Evolutionary conservation across 2,888 invertebrate species (phyloP).

Genomic region (Hypolimnas misippus): DNA sequence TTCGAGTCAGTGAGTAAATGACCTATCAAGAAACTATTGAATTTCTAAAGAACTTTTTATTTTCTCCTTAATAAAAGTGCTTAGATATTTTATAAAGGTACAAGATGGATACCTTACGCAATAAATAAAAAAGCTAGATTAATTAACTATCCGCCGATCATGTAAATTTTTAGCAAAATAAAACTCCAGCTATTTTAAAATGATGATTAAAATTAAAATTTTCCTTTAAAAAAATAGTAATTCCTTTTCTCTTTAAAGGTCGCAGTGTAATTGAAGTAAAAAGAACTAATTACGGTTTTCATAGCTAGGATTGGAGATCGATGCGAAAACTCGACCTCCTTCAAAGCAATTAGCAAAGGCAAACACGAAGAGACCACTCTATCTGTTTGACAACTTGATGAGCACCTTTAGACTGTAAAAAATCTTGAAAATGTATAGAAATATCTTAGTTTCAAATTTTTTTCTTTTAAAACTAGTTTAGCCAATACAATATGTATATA

Average conservation of each 20-base stretch:
- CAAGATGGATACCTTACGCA: too few relatives aligned
- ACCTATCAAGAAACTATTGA: too few relatives aligned
- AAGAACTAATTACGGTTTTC: constrained; percentile 20
- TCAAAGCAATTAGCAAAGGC: constrained; percentile 30
- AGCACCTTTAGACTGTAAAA: constrained; percentile 8
- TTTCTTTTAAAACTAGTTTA: background rate
- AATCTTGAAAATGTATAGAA: background rate
- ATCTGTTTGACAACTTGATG: constrained; percentile 17
- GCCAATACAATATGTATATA: too few relatives aligned
- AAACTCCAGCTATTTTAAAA: background rate
- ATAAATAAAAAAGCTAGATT: background rate
- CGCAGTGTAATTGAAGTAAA: constrained; percentile 15
- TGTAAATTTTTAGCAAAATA: background rate
- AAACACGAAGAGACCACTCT: constrained; percentile 19
- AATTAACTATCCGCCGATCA: too few relatives aligned
- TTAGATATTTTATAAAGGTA: too few relatives aligned
- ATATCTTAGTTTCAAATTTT: background rate
- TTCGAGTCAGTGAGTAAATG: too few relatives aligned
- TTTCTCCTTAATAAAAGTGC: too few relatives aligned
- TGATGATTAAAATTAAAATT: constrained; percentile 2
- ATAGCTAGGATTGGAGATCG: constrained; percentile 30
- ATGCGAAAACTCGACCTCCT: constrained; percentile 28
- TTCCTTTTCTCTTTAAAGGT: constrained; percentile 6
- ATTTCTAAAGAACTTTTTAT: too few relatives aligned
- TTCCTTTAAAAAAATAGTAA: constrained; percentile 10